Percentiles rank a stretch among this genome's conserved stretches.
Evolutionary conservation across 2,113 vertebrate species (phyloP).

Genomic region (Centrocercus urophasianus): DNA sequence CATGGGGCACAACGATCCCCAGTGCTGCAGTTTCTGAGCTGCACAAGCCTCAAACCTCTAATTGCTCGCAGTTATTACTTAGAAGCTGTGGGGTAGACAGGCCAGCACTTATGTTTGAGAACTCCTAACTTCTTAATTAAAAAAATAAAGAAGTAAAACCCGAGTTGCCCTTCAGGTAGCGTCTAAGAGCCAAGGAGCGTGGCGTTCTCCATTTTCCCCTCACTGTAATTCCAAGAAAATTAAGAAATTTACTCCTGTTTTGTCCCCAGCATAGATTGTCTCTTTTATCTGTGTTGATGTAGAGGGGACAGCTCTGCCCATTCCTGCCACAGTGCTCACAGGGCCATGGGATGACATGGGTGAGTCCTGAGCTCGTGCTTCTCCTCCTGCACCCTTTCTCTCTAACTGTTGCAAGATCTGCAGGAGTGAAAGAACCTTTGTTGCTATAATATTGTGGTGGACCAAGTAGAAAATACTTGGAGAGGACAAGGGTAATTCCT

Average conservation of each 20-base stretch:
- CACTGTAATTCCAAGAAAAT: neutral
- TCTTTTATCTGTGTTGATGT: neutral
- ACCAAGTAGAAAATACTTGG: neutral
- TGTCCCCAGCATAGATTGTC: neutral
- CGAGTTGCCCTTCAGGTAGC: neutral
- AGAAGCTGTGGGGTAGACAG: neutral
- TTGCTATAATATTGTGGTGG: neutral
- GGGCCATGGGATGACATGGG: too few species aligned
- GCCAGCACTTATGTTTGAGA: neutral
- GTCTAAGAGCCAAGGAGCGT: neutral
- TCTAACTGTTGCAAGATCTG: neutral
- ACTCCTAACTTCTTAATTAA: neutral
- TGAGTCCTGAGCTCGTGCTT: neutral
- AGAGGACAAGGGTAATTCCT: neutral
- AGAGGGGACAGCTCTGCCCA: neutral
- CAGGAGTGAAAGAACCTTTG: neutral
- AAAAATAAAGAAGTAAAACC: neutral
- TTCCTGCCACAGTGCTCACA: neutral
- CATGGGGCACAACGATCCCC: rapidly evolving
- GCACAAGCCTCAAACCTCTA: neutral
- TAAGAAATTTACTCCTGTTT: neutral
- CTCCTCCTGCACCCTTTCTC: neutral
- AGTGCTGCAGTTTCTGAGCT: neutral
- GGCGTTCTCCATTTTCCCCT: neutral
- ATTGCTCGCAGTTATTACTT: too few species aligned